Percentiles rank a stretch among this genome's conserved stretches.
phyloP scores from a whole-genome alignment of 2,797 vertebrate genomes.

The Anguilla anguilla region DNA sequence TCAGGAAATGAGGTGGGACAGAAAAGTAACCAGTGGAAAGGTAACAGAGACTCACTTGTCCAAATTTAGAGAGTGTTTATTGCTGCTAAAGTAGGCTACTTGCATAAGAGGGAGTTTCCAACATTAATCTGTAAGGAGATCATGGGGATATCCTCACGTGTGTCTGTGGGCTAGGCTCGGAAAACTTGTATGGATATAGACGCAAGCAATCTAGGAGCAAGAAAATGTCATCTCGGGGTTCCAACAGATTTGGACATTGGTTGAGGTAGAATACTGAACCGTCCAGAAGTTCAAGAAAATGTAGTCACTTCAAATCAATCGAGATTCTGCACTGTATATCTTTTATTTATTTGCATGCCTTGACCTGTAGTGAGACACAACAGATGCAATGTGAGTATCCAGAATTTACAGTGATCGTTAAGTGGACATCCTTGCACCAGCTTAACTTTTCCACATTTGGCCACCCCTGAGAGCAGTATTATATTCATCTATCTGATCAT shows the following conservation, averaged over 20 bases:
- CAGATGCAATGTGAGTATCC: neutral
- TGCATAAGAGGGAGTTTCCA: slow-evolving; percentile 10
- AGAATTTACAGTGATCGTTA: neutral
- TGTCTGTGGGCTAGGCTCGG: neutral
- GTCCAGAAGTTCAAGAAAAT: neutral
- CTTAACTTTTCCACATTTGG: neutral
- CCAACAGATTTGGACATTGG: neutral
- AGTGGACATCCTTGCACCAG: neutral
- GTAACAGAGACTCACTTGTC: neutral
- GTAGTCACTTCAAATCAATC: neutral
- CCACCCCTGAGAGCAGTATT: neutral
- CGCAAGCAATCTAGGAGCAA: neutral
- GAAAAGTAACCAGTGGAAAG: neutral
- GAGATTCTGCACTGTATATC: neutral
- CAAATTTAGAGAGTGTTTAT: neutral
- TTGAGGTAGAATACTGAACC: neutral
- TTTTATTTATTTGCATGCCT: neutral
- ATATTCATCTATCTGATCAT: neutral
- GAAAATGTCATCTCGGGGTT: neutral
- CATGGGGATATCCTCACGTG: neutral
- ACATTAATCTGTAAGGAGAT: slow-evolving; percentile 3
- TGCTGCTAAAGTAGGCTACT: neutral
- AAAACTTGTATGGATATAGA: neutral
- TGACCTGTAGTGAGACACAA: neutral
- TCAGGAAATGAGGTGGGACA: neutral